Percentiles rank a stretch among this genome's conserved stretches.
phyloP scores from a whole-genome alignment of 2,113 vertebrate genomes.

The Morone saxatilis region DNA sequence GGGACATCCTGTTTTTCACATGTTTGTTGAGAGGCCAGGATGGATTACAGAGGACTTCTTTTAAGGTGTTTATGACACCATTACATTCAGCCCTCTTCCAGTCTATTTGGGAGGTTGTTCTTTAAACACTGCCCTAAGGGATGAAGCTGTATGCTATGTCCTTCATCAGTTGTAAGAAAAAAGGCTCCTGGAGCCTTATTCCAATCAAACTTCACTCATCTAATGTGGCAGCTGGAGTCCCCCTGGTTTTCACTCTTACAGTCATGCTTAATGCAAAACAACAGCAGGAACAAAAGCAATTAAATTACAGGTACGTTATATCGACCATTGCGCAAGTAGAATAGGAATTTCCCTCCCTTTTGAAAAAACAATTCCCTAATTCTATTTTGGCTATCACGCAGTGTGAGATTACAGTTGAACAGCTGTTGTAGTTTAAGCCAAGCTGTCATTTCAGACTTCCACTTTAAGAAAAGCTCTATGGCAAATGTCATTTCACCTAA shows the following conservation, averaged over 20 bases:
- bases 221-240: conserved; percentile 50
- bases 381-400: conserved; percentile 35
- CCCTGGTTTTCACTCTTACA: conserved; percentile 19
- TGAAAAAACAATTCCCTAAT: conserved; percentile 54
- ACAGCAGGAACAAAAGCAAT: conserved; percentile 57
- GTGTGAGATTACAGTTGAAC: conserved; percentile 25
- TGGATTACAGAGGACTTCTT: conserved; percentile 1
- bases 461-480: conserved; percentile 21
- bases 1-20: not conserved
- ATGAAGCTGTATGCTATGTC: not conserved
- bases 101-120: not conserved
- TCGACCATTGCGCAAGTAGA: conserved; percentile 36
- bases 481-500: conserved; percentile 33
- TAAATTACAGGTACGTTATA: conserved; percentile 61
- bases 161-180: conserved; percentile 24
- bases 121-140: conserved; percentile 2
- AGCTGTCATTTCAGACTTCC: conserved; percentile 29
- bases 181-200: conserved; percentile 33
- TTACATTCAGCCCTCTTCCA: not conserved
- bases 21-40: conserved; percentile 30
- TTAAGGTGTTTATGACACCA: not conserved
- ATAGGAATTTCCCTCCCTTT: conserved; percentile 42
- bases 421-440: conserved; percentile 36
- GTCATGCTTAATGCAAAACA: conserved; percentile 60
- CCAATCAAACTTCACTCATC: conserved; percentile 37